A percentile compares a stretch with the other conserved stretches of the same genome.
phyloP scores from a whole-genome alignment of 2,113 vertebrate species.

The Hippopotamus amphibius region DNA sequence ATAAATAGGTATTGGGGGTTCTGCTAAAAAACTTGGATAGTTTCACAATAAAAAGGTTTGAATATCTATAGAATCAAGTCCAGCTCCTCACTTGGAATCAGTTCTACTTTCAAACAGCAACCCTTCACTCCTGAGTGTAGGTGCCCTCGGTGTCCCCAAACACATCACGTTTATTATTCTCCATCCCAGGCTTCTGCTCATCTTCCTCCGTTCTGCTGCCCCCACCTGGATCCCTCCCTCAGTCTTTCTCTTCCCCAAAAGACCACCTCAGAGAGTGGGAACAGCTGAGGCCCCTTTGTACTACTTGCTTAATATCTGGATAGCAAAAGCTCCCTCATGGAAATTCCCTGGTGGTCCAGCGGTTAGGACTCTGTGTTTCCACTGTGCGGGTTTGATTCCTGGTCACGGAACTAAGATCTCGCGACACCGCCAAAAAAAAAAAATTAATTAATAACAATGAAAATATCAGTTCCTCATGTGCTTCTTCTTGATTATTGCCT shows the following conservation, averaged over 20 bases:
- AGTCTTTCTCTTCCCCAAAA: neutral
- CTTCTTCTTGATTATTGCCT: neutral
- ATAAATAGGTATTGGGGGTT: neutral
- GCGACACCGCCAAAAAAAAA: neutral
- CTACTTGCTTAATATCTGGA: neutral
- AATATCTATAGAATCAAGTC: neutral
- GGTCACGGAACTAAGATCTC: neutral
- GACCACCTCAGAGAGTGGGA: neutral
- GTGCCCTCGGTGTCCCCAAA: neutral
- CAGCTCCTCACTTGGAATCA: neutral
- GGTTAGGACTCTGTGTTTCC: neutral
- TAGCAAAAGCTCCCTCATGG: neutral
- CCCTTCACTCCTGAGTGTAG: neutral
- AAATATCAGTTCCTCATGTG: neutral
- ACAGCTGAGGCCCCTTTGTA: neutral
- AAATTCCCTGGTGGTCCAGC: neutral
- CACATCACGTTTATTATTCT: neutral
- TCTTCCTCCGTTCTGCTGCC: neutral
- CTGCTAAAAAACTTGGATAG: neutral
- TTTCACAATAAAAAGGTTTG: neutral
- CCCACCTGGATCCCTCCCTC: neutral
- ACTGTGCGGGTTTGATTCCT: neutral
- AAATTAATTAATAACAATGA: no score
- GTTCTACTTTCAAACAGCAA: neutral
- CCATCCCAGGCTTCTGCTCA: neutral